Evolutionary conservation across 2,113 vertebrate genomes (phyloP).

Genomic region (Chaenocephalus aceratus): DNA sequence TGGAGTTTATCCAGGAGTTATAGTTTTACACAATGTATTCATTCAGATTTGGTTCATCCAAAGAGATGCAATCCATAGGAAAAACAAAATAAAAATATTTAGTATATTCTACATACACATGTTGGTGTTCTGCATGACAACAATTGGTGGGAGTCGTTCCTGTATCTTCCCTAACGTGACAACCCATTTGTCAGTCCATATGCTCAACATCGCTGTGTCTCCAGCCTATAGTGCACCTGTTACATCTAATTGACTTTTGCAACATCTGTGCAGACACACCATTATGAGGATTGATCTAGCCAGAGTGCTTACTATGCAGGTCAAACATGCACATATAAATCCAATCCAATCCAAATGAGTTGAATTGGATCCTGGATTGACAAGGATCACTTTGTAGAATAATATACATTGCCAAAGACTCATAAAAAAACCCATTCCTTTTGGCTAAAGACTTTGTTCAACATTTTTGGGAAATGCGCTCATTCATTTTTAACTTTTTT

Average conservation of each 20-base stretch:
- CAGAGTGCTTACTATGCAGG: background rate
- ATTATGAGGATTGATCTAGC: conserved; percentile 28
- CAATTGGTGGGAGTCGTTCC: too few relatives aligned
- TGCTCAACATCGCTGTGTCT: background rate
- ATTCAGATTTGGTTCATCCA: background rate
- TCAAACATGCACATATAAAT: conserved; percentile 11
- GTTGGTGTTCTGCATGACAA: background rate
- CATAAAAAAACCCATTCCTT: background rate
- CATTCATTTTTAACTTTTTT: background rate
- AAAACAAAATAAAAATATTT: background rate
- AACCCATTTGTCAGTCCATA: background rate
- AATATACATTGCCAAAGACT: background rate
- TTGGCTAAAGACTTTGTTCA: background rate
- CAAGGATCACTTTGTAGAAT: background rate
- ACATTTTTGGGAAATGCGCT: background rate
- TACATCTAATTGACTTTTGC: conserved; percentile 12
- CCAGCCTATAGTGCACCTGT: background rate
- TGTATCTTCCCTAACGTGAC: background rate
- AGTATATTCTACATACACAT: background rate
- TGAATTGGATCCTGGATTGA: background rate
- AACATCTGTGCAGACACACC: background rate
- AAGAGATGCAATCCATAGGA: background rate
- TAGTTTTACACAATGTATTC: background rate
- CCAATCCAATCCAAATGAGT: background rate
- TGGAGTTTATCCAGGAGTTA: background rate